These are phyloP conservation scores for Cebidichthys violaceus DNA, from an alignment of 2,113 vertebrate species.

Conservation along the genomic window DNA sequence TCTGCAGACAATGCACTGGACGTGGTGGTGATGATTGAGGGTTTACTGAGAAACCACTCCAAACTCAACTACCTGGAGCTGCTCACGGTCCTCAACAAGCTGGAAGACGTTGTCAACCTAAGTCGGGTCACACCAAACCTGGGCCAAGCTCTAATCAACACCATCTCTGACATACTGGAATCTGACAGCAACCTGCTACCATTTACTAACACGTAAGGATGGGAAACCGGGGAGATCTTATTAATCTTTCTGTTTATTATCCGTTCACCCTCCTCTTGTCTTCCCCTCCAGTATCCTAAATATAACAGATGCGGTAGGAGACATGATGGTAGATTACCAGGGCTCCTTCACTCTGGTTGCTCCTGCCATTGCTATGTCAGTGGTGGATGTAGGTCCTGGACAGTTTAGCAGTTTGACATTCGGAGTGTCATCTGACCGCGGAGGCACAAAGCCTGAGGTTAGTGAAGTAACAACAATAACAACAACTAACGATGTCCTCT, in stretches of 20 bases:
- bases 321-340: slow-evolving; percentile 81
- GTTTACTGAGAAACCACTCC: slow-evolving; percentile 64
- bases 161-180: slow-evolving; percentile 80
- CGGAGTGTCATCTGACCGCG: slow-evolving; percentile 79
- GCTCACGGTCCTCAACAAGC: slow-evolving; percentile 74
- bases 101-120: slow-evolving; percentile 67
- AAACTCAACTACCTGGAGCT: slow-evolving; percentile 71
- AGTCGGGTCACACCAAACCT: slow-evolving; percentile 67
- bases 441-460: slow-evolving; percentile 83
- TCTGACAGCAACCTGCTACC: slow-evolving; percentile 78
- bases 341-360: slow-evolving; percentile 76
- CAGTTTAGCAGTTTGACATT: slow-evolving; percentile 85
- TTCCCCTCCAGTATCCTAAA: slow-evolving; percentile 84
- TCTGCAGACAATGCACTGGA: slow-evolving; percentile 77
- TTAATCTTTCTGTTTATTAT: rapidly evolving
- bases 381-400: slow-evolving; percentile 77
- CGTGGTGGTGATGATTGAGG: slow-evolving; percentile 75
- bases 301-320: slow-evolving; percentile 85
- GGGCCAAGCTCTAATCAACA: slow-evolving; percentile 76
- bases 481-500: background rate
- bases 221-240: background rate
- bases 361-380: slow-evolving; percentile 79
- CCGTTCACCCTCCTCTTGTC: background rate
- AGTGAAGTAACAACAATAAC: slow-evolving; percentile 1
- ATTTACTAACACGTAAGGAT: slow-evolving; percentile 81